Evolutionary conservation across 2,888 invertebrate species (phyloP).

Genomic region (Ptychoptera albimana): DNA sequence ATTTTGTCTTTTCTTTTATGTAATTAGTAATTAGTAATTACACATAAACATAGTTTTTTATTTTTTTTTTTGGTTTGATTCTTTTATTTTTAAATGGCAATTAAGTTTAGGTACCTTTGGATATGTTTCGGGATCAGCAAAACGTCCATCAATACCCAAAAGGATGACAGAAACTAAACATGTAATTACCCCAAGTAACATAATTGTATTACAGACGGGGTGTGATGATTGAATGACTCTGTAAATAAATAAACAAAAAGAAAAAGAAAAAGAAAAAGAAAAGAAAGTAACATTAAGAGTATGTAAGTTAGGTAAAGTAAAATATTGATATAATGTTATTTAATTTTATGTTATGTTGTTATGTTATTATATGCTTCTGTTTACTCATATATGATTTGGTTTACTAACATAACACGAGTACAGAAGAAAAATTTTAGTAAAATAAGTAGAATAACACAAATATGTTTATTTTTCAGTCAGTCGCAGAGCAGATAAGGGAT

Average conservation of each 20-base stretch:
- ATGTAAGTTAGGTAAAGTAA: background rate
- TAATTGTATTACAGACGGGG: slow-evolving; percentile 93
- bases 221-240: slow-evolving; percentile 95
- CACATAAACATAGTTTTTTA: background rate
- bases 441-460: no score
- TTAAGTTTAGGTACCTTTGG: slow-evolving; percentile 32
- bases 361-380: no score
- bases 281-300: background rate
- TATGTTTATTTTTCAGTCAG: no score
- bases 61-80: background rate
- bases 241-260: slow-evolving; percentile 17
- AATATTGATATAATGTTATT: background rate
- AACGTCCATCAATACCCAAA: slow-evolving; percentile 72
- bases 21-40: no score
- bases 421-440: no score
- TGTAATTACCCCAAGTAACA: slow-evolving; percentile 84
- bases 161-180: slow-evolving; percentile 84
- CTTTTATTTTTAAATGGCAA: background rate
- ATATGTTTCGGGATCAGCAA: slow-evolving; percentile 58
- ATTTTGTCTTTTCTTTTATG: background rate
- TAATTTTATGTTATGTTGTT: background rate
- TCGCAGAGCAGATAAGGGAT: no score
- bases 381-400: no score
- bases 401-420: no score
- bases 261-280: background rate